Evolutionary conservation across 1,140 invertebrate genomes (phyloP).

Genomic region (Mya arenaria): DNA sequence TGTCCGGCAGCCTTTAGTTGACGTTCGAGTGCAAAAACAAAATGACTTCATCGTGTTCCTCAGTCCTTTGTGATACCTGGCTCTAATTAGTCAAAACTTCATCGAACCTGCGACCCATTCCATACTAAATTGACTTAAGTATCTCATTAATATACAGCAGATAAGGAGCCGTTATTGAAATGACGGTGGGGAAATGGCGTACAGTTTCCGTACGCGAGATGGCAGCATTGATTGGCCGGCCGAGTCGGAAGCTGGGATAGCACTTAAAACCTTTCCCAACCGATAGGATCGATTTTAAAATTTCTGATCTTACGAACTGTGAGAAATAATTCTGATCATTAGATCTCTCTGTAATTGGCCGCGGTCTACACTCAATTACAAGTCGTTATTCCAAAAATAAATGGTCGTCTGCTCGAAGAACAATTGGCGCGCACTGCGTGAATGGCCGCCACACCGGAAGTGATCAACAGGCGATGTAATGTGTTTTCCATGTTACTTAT

Average conservation of each 20-base stretch:
- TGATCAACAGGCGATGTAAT: slow-evolving; percentile 55
- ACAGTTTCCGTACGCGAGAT: slow-evolving; percentile 41
- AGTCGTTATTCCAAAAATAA: slow-evolving; percentile 57
- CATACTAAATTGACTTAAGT: background rate
- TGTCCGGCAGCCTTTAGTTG: too few relatives aligned
- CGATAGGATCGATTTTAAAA: slow-evolving; percentile 54
- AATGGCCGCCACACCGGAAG: slow-evolving; percentile 50
- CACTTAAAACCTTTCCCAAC: slow-evolving; percentile 39
- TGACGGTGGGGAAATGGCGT: slow-evolving; percentile 5
- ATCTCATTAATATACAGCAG: slow-evolving; percentile 19
- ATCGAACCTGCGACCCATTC: background rate
- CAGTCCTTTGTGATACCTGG: too few relatives aligned
- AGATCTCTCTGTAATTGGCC: slow-evolving; percentile 52
- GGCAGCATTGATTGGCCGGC: slow-evolving; percentile 27
- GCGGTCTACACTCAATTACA: slow-evolving; percentile 55
- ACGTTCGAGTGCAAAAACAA: too few relatives aligned
- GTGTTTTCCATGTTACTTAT: slow-evolving; percentile 57
- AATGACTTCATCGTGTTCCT: too few relatives aligned
- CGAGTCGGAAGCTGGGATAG: slow-evolving; percentile 30
- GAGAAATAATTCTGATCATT: slow-evolving; percentile 51
- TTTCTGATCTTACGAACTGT: slow-evolving; percentile 56
- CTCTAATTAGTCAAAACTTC: too few relatives aligned
- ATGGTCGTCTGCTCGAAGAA: slow-evolving; percentile 46
- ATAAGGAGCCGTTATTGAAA: slow-evolving; percentile 36
- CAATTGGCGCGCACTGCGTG: slow-evolving; percentile 53